Percentiles rank a stretch among this genome's conserved stretches.
phyloP scores from a whole-genome alignment of 1,140 invertebrate species.

The Bombus pascuorum region DNA sequence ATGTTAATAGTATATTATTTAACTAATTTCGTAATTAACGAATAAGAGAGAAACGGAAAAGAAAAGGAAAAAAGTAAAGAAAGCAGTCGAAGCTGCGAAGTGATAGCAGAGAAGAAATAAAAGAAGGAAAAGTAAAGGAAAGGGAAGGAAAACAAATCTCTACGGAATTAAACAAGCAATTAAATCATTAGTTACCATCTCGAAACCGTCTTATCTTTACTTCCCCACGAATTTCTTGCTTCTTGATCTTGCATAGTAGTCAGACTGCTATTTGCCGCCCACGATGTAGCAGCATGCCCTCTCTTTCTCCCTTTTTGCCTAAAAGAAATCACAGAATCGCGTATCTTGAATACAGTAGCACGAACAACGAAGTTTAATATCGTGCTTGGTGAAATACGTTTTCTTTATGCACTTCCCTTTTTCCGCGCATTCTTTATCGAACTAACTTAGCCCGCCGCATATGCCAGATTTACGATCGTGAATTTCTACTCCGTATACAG shows the following conservation, averaged over 20 bases:
- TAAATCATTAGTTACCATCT: background rate
- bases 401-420: background rate
- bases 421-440: background rate
- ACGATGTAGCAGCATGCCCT: background rate
- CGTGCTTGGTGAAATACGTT: background rate
- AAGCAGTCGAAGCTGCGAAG: background rate
- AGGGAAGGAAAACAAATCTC: background rate
- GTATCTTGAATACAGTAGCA: background rate
- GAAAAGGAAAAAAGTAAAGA: background rate
- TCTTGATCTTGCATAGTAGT: background rate
- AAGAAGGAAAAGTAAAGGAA: background rate
- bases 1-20: too few relatives aligned
- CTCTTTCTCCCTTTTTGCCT: too few relatives aligned
- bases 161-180: background rate
- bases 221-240: background rate
- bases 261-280: background rate
- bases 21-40: background rate
- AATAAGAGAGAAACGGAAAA: background rate
- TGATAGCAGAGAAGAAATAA: background rate
- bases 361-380: conserved; percentile 9
- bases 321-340: background rate
- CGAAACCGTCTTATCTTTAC: background rate
- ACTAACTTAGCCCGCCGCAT: background rate
- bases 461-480: conserved; percentile 21
- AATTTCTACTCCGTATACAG: background rate